Base-by-base conservation (phyloP, 1,140 invertebrate genomes). In the Cyclargus thomasi region DNA sequence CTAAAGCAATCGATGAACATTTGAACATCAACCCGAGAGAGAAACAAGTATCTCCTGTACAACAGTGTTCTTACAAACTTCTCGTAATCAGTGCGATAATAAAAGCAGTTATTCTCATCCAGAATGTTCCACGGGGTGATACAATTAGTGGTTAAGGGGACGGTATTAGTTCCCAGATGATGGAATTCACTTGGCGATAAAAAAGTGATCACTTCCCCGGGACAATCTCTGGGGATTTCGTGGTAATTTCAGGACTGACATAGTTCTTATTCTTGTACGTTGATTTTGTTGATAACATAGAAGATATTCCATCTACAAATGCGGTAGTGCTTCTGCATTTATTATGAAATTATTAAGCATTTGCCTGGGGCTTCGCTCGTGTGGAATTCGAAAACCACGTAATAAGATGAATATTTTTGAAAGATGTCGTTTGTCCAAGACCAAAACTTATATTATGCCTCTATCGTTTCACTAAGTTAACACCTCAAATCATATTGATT, bases 131-230 rank as follows among this genome's bases (percentile, higher is more conserved):
- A 67, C 65, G 67, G 66, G 68, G 67, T 74, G 69, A 74, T 69
- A 74, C 67, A 74, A 69, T 74, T 74, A 71, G 69, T 63, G 69
- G 65, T 70, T 67, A 68, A 70, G 69, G 65, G 62, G 55, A 73
- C 64, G 64, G 67, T 57, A 22, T 64, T 47, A 14, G 39, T 47
- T 47, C 39, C 39, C 3, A 47, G 39, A 47, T 47, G 39, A 47
- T 47, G 39, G 8, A 47, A 47, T 47, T 47, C 14, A 14, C 39
- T 47, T 47, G 39, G 39, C 39, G 39, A 47, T 47, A 47, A 47
- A 47, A 47, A 47, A 8, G 39, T 47, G 14, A 16, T 47, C 8
- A 35, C 29, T 47, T 47, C 10, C 0, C 10, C 39, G 1, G 1
- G 39, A 2, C 29, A 16, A 47, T 47, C 14, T 47, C 10, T 47